Conservation (phyloP, 2,888 invertebrate species). For the Polydrusus tereticollis region DNA sequence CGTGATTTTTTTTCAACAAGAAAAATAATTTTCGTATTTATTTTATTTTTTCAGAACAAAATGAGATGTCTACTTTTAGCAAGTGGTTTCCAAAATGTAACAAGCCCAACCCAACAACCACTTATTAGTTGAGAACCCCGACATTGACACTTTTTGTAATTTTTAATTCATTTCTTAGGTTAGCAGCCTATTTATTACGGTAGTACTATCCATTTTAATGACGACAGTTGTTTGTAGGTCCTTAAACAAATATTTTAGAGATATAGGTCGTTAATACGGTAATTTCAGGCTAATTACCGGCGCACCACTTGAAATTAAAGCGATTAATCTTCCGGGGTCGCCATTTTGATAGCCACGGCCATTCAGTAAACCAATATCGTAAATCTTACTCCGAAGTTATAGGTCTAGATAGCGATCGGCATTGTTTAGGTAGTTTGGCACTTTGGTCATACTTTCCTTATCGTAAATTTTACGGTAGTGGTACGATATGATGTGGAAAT, state of each 20-base stretch:
- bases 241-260: background rate
- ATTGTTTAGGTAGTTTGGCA: slow-evolving; percentile 8
- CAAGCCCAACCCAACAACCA: too few species aligned
- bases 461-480: background rate
- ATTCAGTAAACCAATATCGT: slow-evolving; percentile 33
- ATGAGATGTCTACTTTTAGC: too few species aligned
- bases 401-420: slow-evolving; percentile 12
- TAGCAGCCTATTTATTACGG: too few species aligned
- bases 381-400: slow-evolving; percentile 39
- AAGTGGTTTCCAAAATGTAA: too few species aligned
- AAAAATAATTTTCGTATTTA: too few species aligned
- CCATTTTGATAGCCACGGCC: slow-evolving; percentile 26
- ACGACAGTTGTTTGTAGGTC: too few species aligned
- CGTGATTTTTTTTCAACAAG: background rate
- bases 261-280: background rate
- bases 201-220: too few species aligned
- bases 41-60: too few species aligned
- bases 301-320: slow-evolving; percentile 11
- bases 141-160: too few species aligned
- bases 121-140: too few species aligned
- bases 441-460: background rate
- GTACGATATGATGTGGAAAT: background rate
- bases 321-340: slow-evolving; percentile 23
- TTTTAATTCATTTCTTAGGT: too few species aligned
- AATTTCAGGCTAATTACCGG: slow-evolving; percentile 29